A percentile compares a stretch with the other conserved stretches of the same genome.
Conservation (phyloP, 2,797 vertebrate genomes). For the Neosilurus mollespiculum region DNA sequence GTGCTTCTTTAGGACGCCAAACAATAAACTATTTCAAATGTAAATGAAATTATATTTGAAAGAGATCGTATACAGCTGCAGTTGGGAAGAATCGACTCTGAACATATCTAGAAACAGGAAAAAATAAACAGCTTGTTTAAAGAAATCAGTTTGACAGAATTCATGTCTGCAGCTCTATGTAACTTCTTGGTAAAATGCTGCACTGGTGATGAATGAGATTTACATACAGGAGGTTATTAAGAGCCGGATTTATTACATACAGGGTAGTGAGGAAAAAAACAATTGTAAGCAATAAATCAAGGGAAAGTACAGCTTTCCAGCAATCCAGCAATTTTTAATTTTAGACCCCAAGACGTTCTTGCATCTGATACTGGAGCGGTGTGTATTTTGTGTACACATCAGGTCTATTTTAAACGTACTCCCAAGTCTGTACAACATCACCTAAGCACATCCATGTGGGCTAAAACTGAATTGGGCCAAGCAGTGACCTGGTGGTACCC, state of each 20-base stretch:
- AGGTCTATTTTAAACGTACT: neutral
- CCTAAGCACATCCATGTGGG: slow-evolving; percentile 6
- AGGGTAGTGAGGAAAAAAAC: neutral
- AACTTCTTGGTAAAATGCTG: neutral
- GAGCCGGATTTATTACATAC: neutral
- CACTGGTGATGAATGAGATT: neutral
- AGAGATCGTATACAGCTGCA: neutral
- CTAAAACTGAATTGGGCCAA: slow-evolving; percentile 3
- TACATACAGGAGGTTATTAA: neutral
- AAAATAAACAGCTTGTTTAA: neutral
- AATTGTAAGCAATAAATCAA: neutral
- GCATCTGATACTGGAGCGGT: neutral
- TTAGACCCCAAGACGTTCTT: neutral
- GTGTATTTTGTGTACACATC: neutral
- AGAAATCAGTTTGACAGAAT: neutral
- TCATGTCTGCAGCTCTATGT: neutral
- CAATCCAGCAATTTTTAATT: neutral
- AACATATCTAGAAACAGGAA: neutral
- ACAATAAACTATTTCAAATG: slow-evolving; percentile 29
- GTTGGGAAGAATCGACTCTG: neutral
- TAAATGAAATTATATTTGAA: slow-evolving; percentile 1
- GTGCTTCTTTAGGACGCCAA: slow-evolving; percentile 34
- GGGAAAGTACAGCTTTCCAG: neutral
- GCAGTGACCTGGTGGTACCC: slow-evolving; percentile 13
- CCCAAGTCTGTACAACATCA: slow-evolving; percentile 11